A percentile compares a stretch with the other conserved stretches of the same genome.
Conservation (phyloP, 2,888 invertebrate species). For the Ichneumoninae sp. region DNA sequence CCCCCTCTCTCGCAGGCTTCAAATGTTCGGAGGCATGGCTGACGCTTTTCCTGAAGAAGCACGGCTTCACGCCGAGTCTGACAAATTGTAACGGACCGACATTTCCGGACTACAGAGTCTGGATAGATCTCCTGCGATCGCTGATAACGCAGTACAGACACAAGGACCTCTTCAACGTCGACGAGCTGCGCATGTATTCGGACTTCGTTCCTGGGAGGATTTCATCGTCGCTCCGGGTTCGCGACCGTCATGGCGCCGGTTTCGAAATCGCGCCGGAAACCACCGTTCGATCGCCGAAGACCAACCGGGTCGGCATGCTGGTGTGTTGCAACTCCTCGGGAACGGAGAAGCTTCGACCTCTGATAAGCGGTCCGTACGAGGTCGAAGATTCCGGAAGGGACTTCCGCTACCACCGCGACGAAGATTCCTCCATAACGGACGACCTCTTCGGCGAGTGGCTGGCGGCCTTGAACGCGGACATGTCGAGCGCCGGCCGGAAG, state of each 20-base stretch:
- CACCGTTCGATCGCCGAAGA: not conserved
- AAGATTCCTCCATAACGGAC: slow-evolving; percentile 71
- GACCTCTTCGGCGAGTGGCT: slow-evolving; percentile 74
- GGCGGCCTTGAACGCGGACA: slow-evolving; percentile 69
- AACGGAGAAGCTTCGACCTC: slow-evolving; percentile 74
- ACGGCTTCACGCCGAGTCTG: slow-evolving; percentile 72
- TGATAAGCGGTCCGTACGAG: slow-evolving; percentile 75
- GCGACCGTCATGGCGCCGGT: not conserved
- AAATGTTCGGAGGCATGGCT: slow-evolving; percentile 76
- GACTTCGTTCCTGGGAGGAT: slow-evolving; percentile 67
- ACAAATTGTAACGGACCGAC: slow-evolving; percentile 69
- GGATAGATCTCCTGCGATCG: slow-evolving; percentile 75
- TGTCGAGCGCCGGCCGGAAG: slow-evolving; percentile 70
- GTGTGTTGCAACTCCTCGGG: slow-evolving; percentile 77
- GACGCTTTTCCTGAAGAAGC: slow-evolving; percentile 73
- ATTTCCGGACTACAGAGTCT: slow-evolving; percentile 74
- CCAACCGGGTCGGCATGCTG: slow-evolving; percentile 69
- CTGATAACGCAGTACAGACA: slow-evolving; percentile 73
- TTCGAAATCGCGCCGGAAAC: not conserved
- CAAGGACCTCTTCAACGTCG: slow-evolving; percentile 76
- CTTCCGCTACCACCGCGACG: slow-evolving; percentile 67
- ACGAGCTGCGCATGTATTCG: slow-evolving; percentile 76
- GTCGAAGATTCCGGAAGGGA: slow-evolving; percentile 50
- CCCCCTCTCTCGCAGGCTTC: slow-evolving; percentile 67
- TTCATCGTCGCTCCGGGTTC: not conserved